Evolutionary conservation across 30 jellyfish, hydroid and myxozoan genomes (phyloP).

Genomic region (Sanderia malayensis): DNA sequence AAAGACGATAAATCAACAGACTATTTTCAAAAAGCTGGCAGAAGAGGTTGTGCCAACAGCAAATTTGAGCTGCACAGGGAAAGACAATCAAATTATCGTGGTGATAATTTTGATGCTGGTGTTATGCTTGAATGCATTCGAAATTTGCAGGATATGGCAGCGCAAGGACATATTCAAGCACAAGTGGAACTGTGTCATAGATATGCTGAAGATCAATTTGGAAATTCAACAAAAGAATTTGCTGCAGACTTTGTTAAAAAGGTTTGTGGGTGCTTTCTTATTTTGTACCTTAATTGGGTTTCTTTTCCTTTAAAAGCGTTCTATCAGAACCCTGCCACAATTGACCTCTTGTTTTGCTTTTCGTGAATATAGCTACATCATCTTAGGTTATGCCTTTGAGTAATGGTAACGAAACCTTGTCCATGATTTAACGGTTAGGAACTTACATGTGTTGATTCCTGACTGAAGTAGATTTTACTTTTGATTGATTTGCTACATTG

Average conservation of each 20-base stretch:
- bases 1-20: conserved; percentile 12
- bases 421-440: no score
- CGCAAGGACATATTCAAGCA: conserved; percentile 59
- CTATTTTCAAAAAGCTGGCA: conserved; percentile 50
- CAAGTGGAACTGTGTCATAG: conserved; percentile 34
- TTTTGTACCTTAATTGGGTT: no score
- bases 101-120: conserved; percentile 83
- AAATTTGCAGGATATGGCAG: conserved; percentile 57
- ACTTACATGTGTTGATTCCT: no score
- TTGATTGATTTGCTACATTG: no score
- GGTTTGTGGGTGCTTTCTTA: no score
- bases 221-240: conserved; percentile 6
- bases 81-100: neutral
- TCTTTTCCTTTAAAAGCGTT: no score
- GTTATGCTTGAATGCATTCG: conserved; percentile 48
- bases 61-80: conserved; percentile 45
- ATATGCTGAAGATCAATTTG: conserved; percentile 29
- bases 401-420: no score
- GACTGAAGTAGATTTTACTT: no score
- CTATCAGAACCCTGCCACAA: no score
- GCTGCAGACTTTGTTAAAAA: conserved; percentile 41
- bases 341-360: no score
- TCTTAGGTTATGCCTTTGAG: no score
- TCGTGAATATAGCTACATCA: no score
- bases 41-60: conserved; percentile 63